Evolutionary conservation across 92 coral and sea anemone species (phyloP), one percentile per base, ranked within the genome.

Genomic region (Virgularia gustaviana): DNA sequence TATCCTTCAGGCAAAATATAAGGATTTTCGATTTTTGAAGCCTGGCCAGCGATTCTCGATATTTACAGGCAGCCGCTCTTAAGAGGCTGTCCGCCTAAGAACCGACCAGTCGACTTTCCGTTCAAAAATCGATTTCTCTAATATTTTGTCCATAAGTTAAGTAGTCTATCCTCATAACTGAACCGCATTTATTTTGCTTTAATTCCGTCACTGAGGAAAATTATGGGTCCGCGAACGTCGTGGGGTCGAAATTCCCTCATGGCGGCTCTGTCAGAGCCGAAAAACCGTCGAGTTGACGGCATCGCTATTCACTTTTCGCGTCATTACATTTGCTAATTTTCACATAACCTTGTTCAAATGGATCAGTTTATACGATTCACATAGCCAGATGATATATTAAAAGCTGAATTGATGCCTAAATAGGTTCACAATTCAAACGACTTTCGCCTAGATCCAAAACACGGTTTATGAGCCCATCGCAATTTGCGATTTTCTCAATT

Each of bases 101-200:
- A 51, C 24, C 76, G 75, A 66, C 68, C 83, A 58, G 27, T 62
- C 37, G 45, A 29, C 34, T 78, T 70, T 36, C 36, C 60, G 7
- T 71, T 78, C 77, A 67, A 44, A 78, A 56, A 78, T 78, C 54
- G 56, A 41, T 53, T 70, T 56, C 77, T 71, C 78, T 70, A 60
- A 78, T n/a, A 55, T 45, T 78, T 56, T 66, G 65, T 24, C 67
- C 67, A 70, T 56, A 44, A 49, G 77, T 78, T 38, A 42, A 67
- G 77, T 71, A 71, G 31, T 54, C 27, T 71, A 53, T 71, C 51
- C 52, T 19, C 29, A 71, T 71, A 71, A 71, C 77, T 71, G 65
- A 70, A 78, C 65, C 24, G 83, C 42, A 78, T 78, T 78, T 57
- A 43, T 78, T 68, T 78, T 57, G 68, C 23, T 78, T 78, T 25